phyloP scores from a whole-genome alignment of 2,113 vertebrate genomes.

The Dendrocopos noguchii region DNA sequence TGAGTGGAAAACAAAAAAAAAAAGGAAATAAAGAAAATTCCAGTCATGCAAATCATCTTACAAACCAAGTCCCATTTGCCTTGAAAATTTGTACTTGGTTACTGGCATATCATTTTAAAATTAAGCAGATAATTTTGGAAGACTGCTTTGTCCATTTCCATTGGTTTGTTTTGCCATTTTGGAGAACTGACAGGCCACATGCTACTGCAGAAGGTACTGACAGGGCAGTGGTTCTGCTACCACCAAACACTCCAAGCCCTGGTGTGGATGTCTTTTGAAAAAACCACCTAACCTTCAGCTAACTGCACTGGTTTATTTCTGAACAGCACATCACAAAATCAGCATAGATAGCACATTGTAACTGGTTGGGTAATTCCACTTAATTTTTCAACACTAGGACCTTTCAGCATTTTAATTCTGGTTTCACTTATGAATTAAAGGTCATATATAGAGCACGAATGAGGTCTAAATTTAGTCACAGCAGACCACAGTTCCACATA shows the following conservation, averaged over 20 bases:
- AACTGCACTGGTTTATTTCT: conserved; percentile 40
- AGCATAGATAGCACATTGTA: conserved; percentile 49
- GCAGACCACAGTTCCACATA: conserved; percentile 84
- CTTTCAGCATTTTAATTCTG: conserved; percentile 64
- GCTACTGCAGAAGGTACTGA: neutral
- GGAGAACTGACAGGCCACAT: conserved; percentile 58
- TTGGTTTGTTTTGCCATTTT: neutral
- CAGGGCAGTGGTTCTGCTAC: neutral
- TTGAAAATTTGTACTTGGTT: conserved; percentile 64
- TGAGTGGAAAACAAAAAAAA: conserved; percentile 58
- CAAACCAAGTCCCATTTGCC: conserved; percentile 61
- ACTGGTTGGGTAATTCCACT: conserved; percentile 62
- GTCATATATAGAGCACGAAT: conserved; percentile 89
- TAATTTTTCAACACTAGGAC: conserved; percentile 66
- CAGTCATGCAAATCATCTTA: conserved; percentile 75
- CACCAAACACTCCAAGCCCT: neutral
- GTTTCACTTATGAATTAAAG: conserved; percentile 80
- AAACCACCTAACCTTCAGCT: conserved; percentile 43
- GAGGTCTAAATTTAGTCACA: conserved; percentile 92
- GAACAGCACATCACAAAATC: conserved; percentile 60
- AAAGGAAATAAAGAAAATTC: conserved; percentile 66
- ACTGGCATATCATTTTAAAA: conserved; percentile 43
- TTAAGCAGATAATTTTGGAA: conserved; percentile 29
- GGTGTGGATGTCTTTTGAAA: neutral
- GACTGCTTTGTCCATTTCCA: conserved; percentile 43